phyloP scores from a whole-genome alignment of 2,888 invertebrate species.

The Embidobia sp. region DNA sequence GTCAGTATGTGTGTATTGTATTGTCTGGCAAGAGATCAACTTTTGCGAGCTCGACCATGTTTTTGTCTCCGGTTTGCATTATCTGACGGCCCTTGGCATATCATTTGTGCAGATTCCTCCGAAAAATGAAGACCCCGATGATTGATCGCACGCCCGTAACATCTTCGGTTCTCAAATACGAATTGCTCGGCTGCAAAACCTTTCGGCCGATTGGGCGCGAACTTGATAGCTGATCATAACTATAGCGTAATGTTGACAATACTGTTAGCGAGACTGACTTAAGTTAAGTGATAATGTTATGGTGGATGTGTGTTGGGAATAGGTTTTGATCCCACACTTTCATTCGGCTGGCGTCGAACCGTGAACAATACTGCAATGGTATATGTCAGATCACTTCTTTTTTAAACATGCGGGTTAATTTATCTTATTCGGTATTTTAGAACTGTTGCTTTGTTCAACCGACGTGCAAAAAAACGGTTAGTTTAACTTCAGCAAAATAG shows the following conservation, averaged over 20 bases:
- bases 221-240: constrained; percentile 18
- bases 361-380: too few species aligned
- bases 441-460: too few species aligned
- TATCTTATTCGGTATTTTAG: too few species aligned
- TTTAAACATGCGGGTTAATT: too few species aligned
- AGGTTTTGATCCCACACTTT: constrained; percentile 9
- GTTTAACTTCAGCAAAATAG: too few species aligned
- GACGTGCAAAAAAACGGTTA: too few species aligned
- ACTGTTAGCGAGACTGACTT: constrained; percentile 61
- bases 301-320: constrained; percentile 21
- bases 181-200: constrained; percentile 2
- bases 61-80: constrained; percentile 60
- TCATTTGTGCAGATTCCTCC: constrained; percentile 14
- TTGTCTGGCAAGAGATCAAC: constrained; percentile 61
- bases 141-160: constrained; percentile 36
- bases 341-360: too few species aligned
- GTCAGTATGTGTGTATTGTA: constrained; percentile 62
- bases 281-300: constrained; percentile 52
- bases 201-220: not conserved
- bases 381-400: too few species aligned
- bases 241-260: constrained; percentile 57
- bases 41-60: constrained; percentile 39
- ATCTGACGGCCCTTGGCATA: constrained; percentile 48
- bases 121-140: constrained; percentile 50
- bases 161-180: constrained; percentile 32